phyloP scores from a whole-genome alignment of 2,888 invertebrate genomes.

The Tetranychus truncatus region DNA sequence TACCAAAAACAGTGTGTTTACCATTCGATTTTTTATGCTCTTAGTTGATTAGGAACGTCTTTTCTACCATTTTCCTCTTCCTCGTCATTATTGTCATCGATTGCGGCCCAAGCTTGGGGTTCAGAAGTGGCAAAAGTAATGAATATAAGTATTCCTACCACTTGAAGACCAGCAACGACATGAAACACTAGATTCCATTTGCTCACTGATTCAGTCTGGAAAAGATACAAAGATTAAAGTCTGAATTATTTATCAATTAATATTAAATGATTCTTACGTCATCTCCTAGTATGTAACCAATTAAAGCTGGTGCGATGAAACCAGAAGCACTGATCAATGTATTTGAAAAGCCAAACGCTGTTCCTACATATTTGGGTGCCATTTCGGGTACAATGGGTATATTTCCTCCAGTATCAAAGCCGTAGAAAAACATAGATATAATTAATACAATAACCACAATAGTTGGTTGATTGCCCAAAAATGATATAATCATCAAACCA shows the following conservation, averaged over 20 bases:
- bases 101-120: constrained; percentile 1
- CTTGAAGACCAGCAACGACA: neutral
- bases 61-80: neutral
- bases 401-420: neutral
- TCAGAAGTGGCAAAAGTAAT: neutral
- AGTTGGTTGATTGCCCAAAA: neutral
- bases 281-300: neutral
- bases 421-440: neutral
- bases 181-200: neutral
- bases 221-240: neutral
- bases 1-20: constrained; percentile 9
- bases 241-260: neutral
- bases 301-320: neutral
- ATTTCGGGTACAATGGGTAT: neutral
- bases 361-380: neutral
- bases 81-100: neutral
- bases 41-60: too few species aligned
- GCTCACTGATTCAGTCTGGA: neutral
- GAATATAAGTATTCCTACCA: neutral
- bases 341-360: neutral
- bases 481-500: neutral
- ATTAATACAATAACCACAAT: neutral
- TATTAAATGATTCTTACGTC: neutral
- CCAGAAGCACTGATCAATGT: neutral
- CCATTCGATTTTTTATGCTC: neutral